Evolutionary conservation across 2,888 invertebrate species (phyloP), one percentile per base, ranked within the genome.

Genomic region (Hirtodrosophila duncani): DNA sequence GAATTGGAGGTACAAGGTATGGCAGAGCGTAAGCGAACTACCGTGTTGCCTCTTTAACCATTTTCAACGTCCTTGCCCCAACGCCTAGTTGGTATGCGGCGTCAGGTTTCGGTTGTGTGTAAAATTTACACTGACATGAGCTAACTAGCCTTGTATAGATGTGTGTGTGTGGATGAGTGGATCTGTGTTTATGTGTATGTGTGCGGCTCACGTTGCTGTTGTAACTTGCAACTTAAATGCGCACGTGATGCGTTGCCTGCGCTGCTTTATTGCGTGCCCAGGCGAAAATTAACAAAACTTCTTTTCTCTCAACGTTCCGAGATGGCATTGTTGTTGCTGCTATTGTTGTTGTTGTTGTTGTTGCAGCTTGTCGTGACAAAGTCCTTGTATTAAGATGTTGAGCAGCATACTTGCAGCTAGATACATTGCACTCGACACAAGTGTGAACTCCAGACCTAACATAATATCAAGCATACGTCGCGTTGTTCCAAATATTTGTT

Each of bases 51-150:
- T 20, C 6, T 16, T 2, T 36, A n/a, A 11, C 29, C 23, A 7
- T 13, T 27, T 10, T 30, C 16, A 3, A 6, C 13, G 38, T 39
- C 9, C 16, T 24, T 23, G 39, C 30, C 33, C 2, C 30, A 21
- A 36, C 24, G 41, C 34, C 45, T 68, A 70, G 55, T 80, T 77
- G 68, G 72, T 72, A 78, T 81, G 72, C 81, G 55, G 78, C 57
- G 51, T 81, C 72, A 81, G 78, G 81, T 78, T 74, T 65, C 63
- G 57, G n/a, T 29, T 68, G 55, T 78, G 81, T 72, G 79, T 74
- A 72, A 72, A 78, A 72, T 72, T 78, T 78, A 78, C 81, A 78
- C 74, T 78, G 81, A 74, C 70, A 78, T 66, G 66, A 59, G 57
- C 74, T 72, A 81, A 81, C 81, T 68, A 81, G 74, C 78, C 59